A percentile compares a stretch with the other conserved stretches of the same genome.
phyloP scores from a whole-genome alignment of 2,888 invertebrate genomes.

The Leucophora obtusa region DNA sequence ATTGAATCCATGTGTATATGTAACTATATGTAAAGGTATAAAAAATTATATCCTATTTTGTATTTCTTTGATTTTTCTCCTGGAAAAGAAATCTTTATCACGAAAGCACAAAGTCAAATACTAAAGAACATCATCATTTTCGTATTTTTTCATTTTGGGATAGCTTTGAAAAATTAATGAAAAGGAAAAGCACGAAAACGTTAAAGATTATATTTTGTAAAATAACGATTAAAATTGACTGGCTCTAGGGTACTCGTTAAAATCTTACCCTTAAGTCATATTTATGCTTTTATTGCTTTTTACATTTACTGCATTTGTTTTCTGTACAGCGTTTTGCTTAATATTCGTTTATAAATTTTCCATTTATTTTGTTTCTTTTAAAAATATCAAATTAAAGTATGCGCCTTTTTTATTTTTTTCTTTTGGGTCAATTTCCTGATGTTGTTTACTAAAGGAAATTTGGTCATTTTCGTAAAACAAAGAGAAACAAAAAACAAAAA shows the following conservation, averaged over 20 bases:
- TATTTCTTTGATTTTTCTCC: too few relatives aligned
- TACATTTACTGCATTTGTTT: slow-evolving; percentile 56
- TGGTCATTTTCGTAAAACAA: slow-evolving; percentile 60
- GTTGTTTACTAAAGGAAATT: slow-evolving; percentile 63
- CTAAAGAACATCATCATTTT: background rate
- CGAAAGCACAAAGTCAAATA: background rate
- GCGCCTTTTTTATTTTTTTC: slow-evolving; percentile 26
- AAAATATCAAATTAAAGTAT: slow-evolving; percentile 31
- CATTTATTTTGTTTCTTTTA: slow-evolving; percentile 25
- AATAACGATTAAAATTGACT: slow-evolving; percentile 53
- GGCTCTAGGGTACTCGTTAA: slow-evolving; percentile 55
- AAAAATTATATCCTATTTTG: too few relatives aligned
- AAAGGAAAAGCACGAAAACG: background rate
- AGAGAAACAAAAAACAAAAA: slow-evolving; percentile 42
- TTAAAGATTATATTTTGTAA: slow-evolving; percentile 28
- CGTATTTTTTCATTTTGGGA: background rate
- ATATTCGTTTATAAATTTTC: slow-evolving; percentile 46
- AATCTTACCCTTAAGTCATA: slow-evolving; percentile 58
- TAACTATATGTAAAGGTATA: too few relatives aligned
- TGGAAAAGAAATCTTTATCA: too few relatives aligned
- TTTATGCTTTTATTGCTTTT: slow-evolving; percentile 58
- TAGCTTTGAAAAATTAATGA: slow-evolving; percentile 6
- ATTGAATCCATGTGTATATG: too few relatives aligned
- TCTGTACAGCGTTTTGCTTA: slow-evolving; percentile 16
- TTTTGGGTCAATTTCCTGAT: slow-evolving; percentile 62